These are phyloP conservation scores for Catocala sponsa DNA, from an alignment of 2,888 invertebrate genomes.

Conservation along the genomic window DNA sequence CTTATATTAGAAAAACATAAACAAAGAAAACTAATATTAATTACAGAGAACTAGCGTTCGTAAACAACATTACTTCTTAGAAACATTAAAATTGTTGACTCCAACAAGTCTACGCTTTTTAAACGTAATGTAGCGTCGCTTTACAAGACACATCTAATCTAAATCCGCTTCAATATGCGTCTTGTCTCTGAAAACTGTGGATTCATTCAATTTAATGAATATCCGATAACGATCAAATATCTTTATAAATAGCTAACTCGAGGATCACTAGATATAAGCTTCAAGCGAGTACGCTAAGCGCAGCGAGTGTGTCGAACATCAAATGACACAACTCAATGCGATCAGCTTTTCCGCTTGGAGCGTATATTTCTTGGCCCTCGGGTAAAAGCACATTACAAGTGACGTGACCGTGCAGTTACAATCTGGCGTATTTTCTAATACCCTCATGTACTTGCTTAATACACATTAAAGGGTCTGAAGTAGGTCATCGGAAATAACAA, in stretches of 20 bases:
- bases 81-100: background rate
- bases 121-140: background rate
- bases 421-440: background rate
- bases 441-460: background rate
- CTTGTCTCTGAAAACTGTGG: background rate
- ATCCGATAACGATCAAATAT: background rate
- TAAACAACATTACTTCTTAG: no score
- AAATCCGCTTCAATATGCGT: constrained; percentile 2
- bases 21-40: no score
- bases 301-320: no score
- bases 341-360: no score
- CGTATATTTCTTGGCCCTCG: no score
- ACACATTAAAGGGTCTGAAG: background rate
- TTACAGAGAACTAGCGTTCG: no score
- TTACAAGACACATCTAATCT: background rate
- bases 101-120: background rate
- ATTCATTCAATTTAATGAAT: constrained; percentile 11
- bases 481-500: background rate
- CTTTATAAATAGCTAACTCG: background rate
- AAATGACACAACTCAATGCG: no score
- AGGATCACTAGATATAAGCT: no score
- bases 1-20: no score
- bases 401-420: no score
- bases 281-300: no score
- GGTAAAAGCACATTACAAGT: no score